Base-by-base conservation (phyloP, 2,797 vertebrate species). In the Gobio occitaniae region DNA sequence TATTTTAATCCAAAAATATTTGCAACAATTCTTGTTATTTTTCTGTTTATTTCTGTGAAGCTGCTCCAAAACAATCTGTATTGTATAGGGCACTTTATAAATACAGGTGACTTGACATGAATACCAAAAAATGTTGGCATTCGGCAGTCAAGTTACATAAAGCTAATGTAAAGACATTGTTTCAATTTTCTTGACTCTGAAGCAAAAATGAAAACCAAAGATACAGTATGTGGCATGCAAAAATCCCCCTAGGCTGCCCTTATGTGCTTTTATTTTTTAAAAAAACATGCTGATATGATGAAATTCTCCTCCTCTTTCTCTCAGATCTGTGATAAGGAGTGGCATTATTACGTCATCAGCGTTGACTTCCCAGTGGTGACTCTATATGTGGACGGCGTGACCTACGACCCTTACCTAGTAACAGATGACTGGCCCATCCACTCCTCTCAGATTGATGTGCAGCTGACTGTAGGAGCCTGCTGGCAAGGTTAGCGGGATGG, bases 341-440 rank as follows among this genome's bases (percentile, higher is more conserved):
- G 98, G 98, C 98, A 99, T 92, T 98, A 99, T 93, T 99, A 99
- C 1, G 94, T 99, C 86, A 96, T 99, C 90, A 98, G 97, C 0
- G 96, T 99, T 72, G 97, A 98, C 91, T 98, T 99, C 89, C 98
- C 98, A 0, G 94, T 96, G 87, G 98, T 99, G 82, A 97, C 96
- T 0, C 94, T 99, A 38, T 99, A 98, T 80, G 97, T 97, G 95
- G 98, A 99, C 6, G 98, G 98, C 66, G 95, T 96, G 71, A 98
- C 97, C 0, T 99, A 97, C 1, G 97, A 99, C 87, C 98, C 98
- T 7, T 99, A 99, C 92, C 95, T 99, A 90, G 98, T 99, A 92
- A 99, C 98, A 17, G 99, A 99, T 1, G 98, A 99, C 82, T 99
- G 98, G 98, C 98, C 98, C 63, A 99, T 99, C 90, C 98, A 99